phyloP scores from a whole-genome alignment of 2,113 vertebrate species.

The Tapirus terrestris region DNA sequence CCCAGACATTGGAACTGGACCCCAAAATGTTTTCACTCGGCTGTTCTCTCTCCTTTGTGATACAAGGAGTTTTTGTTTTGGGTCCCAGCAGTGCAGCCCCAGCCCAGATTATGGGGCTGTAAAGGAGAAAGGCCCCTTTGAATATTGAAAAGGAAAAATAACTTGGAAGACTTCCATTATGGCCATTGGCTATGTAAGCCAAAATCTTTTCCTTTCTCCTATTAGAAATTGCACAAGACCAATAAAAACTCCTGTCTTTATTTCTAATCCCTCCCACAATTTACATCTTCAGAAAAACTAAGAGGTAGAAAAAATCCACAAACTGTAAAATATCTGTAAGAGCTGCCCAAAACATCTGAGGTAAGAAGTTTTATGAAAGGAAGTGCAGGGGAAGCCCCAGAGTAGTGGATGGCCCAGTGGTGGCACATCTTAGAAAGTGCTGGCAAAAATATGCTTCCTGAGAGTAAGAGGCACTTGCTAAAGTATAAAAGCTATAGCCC shows the following conservation, averaged over 20 bases:
- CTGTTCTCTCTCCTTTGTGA: neutral
- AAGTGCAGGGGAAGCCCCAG: neutral
- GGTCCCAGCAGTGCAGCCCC: neutral
- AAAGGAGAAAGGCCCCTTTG: neutral
- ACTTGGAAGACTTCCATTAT: neutral
- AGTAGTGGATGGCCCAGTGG: neutral
- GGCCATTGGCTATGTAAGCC: neutral
- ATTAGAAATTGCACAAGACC: neutral
- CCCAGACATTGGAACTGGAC: neutral
- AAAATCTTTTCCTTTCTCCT: neutral
- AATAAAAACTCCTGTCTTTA: neutral
- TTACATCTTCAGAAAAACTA: neutral
- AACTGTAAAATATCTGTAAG: neutral
- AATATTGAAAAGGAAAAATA: neutral
- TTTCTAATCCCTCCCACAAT: neutral
- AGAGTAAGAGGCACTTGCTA: neutral
- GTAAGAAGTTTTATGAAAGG: neutral
- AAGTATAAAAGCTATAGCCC: accelerated
- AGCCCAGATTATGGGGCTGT: neutral
- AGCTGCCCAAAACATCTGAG: neutral
- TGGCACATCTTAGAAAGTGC: neutral
- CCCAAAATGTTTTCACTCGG: neutral
- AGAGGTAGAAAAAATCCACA: neutral
- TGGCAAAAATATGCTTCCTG: neutral
- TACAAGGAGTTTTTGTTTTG: neutral